phyloP scores from a whole-genome alignment of 2,113 vertebrate species.

The Amia ocellicauda region DNA sequence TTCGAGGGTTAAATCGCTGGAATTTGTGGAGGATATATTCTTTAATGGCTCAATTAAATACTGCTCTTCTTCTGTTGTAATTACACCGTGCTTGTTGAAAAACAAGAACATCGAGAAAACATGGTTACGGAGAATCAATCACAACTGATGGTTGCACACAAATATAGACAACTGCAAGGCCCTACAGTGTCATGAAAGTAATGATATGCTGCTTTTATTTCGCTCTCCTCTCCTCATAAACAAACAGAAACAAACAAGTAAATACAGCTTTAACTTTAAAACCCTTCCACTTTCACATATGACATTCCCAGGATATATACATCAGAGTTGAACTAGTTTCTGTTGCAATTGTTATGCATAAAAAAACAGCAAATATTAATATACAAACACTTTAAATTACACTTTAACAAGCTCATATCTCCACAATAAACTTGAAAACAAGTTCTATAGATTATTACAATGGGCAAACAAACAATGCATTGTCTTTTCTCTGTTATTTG shows the following conservation, averaged over 20 bases:
- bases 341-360: too few species aligned
- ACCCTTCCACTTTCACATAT: too few species aligned
- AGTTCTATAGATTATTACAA: conserved; percentile 43
- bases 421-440: conserved; percentile 6
- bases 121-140: conserved; percentile 33
- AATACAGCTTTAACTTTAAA: too few species aligned
- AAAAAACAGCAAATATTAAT: too few species aligned
- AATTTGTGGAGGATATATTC: conserved; percentile 79
- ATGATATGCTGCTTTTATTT: too few species aligned
- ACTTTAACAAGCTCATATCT: neutral
- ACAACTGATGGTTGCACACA: neutral
- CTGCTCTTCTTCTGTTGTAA: conserved; percentile 96
- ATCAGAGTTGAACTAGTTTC: too few species aligned
- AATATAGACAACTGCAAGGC: neutral
- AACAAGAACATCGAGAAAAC: conserved; percentile 34
- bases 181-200: neutral
- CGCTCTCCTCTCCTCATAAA: too few species aligned
- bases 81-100: conserved; percentile 86
- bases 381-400: neutral
- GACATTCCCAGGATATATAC: too few species aligned
- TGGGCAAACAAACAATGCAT: conserved; percentile 45
- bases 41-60: conserved; percentile 98
- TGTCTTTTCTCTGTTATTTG: conserved; percentile 38
- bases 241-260: too few species aligned
- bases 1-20: conserved; percentile 77